Evolutionary conservation across 2,797 vertebrate genomes (phyloP).

Genomic region (Dendrocincla fuliginosa): DNA sequence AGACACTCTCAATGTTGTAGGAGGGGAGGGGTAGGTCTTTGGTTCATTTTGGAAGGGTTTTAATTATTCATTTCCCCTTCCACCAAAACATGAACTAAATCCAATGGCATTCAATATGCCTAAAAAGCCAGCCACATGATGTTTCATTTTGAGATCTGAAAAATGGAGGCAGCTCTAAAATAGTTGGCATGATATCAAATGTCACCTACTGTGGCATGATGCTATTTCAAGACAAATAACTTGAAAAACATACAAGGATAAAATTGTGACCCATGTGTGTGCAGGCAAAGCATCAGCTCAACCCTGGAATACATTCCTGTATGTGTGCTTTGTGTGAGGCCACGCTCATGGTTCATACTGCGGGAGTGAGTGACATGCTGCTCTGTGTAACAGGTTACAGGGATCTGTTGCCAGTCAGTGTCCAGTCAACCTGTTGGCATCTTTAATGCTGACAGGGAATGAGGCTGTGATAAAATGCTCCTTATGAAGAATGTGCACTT

Average conservation of each 20-base stretch:
- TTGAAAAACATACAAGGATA: not conserved
- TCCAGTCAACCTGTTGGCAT: not conserved
- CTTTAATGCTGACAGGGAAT: accelerated
- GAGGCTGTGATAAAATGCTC: not conserved
- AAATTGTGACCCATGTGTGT: not conserved
- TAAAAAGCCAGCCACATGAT: not conserved
- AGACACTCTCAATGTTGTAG: not conserved
- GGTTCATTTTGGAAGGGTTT: not conserved
- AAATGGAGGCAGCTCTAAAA: not conserved
- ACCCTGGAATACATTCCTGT: accelerated
- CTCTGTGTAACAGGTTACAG: not conserved
- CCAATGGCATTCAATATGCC: accelerated
- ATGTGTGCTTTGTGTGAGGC: accelerated
- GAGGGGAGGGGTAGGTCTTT: not conserved
- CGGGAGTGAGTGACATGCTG: not conserved
- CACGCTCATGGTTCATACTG: not conserved
- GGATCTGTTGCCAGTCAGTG: not conserved
- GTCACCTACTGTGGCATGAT: not conserved
- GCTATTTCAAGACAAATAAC: not conserved
- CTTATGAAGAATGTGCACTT: not conserved
- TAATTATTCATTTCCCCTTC: not conserved
- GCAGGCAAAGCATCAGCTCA: not conserved
- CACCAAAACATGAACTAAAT: not conserved
- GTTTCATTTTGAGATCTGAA: not conserved
- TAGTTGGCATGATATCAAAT: not conserved